These are phyloP conservation scores for Takifugu ocellatus DNA, from an alignment of 2,797 vertebrate species.

Conservation along the genomic window DNA sequence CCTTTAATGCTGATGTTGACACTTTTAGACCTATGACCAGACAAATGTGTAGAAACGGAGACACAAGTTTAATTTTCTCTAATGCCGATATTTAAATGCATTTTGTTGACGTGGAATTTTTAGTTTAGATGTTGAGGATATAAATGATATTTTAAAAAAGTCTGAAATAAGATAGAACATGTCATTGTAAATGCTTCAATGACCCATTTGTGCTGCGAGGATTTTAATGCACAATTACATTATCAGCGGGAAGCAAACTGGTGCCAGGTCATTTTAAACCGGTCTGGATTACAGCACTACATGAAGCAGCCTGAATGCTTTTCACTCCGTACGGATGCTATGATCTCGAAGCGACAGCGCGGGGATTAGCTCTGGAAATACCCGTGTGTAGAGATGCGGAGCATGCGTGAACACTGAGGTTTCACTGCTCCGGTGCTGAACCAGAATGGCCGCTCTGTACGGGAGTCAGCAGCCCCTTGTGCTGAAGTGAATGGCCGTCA, in stretches of 20 bases:
- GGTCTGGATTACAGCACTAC: slow-evolving; percentile 10
- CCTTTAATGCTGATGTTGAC: too few species aligned
- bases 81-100: too few species aligned
- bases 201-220: neutral
- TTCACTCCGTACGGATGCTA: slow-evolving; percentile 4
- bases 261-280: neutral
- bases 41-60: too few species aligned
- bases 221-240: neutral
- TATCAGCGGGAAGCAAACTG: neutral
- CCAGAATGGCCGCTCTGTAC: slow-evolving; percentile 26
- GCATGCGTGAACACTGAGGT: neutral
- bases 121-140: too few species aligned
- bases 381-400: slow-evolving; percentile 2
- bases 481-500: slow-evolving; percentile 39
- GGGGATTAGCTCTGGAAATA: slow-evolving; percentile 23
- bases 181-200: neutral
- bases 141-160: too few species aligned
- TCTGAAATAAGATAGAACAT: too few species aligned
- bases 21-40: too few species aligned
- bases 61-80: too few species aligned
- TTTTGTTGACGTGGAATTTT: too few species aligned
- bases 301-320: slow-evolving; percentile 12
- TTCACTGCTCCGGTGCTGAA: slow-evolving; percentile 19
- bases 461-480: slow-evolving; percentile 35
- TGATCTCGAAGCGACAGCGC: slow-evolving; percentile 3